These are phyloP conservation scores for Drosophila lini DNA, from an alignment of 1,140 invertebrate species.

Conservation along the genomic window DNA sequence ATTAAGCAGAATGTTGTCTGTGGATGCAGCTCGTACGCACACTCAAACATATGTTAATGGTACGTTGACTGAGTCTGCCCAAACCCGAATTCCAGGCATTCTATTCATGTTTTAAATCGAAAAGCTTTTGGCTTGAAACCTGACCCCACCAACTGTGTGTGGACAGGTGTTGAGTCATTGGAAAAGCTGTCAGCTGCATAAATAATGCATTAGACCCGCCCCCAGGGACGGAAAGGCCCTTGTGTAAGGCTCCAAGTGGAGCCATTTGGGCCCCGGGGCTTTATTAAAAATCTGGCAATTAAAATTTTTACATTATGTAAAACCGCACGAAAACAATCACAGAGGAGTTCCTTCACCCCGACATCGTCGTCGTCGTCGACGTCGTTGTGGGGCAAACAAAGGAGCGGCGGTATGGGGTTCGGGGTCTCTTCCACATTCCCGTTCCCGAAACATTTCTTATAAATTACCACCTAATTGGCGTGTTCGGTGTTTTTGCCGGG, in stretches of 20 bases:
- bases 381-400: constrained; percentile 15
- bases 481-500: constrained; percentile 42
- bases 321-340: constrained; percentile 24
- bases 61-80: neutral
- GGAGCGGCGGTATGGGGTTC: neutral
- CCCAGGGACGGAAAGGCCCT: neutral
- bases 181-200: constrained; percentile 43
- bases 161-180: constrained; percentile 44
- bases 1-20: constrained; percentile 6
- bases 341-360: constrained; percentile 57
- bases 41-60: neutral
- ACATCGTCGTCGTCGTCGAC: constrained; percentile 19
- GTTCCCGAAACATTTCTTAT: constrained; percentile 46
- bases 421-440: constrained; percentile 2
- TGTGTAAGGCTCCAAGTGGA: constrained; percentile 1
- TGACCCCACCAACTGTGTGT: constrained; percentile 17
- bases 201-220: constrained; percentile 38
- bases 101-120: constrained; percentile 7
- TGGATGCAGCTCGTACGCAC: neutral
- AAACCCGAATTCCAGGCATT: constrained; percentile 9
- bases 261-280: constrained; percentile 32
- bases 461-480: constrained; percentile 71
- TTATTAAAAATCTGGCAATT: constrained; percentile 69
- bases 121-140: constrained; percentile 6
- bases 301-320: constrained; percentile 62